A percentile compares a stretch with the other conserved stretches of the same genome.
These are phyloP conservation scores for Macrocentrus cingulum DNA, from an alignment of 1,140 invertebrate genomes.

Conservation along the genomic window DNA sequence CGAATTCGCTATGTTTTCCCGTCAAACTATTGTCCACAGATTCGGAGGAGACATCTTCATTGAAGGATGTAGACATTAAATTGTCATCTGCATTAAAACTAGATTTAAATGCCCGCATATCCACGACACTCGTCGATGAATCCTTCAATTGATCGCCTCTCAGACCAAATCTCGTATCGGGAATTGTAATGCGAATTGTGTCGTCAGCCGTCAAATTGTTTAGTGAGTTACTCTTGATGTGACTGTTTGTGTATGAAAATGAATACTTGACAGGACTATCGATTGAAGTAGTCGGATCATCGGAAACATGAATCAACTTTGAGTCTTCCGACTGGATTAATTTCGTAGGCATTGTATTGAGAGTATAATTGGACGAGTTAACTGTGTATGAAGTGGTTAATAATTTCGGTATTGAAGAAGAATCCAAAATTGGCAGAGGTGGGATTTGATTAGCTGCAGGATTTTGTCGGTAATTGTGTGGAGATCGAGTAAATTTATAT, in stretches of 20 bases:
- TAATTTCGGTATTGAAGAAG: slow-evolving; percentile 27
- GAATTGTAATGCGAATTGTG: slow-evolving; percentile 28
- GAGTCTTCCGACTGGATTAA: background rate
- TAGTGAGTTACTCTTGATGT: slow-evolving; percentile 50
- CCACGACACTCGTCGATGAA: slow-evolving; percentile 2
- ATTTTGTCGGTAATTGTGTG: slow-evolving; percentile 47
- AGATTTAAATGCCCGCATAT: slow-evolving; percentile 21
- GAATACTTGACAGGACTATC: slow-evolving; percentile 31
- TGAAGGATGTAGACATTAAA: slow-evolving; percentile 51
- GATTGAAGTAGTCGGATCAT: background rate
- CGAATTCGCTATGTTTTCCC: slow-evolving; percentile 24
- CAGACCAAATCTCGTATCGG: background rate
- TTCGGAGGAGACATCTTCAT: slow-evolving; percentile 34
- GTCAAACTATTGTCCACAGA: slow-evolving; percentile 12
- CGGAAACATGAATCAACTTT: background rate
- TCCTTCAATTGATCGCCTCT: background rate
- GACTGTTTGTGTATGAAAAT: slow-evolving; percentile 35
- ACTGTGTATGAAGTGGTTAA: background rate
- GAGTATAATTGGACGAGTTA: background rate
- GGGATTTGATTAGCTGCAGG: slow-evolving; percentile 45
- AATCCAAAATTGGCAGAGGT: slow-evolving; percentile 42
- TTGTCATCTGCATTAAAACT: slow-evolving; percentile 45
- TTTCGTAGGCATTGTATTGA: background rate
- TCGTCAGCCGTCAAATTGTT: slow-evolving; percentile 33
- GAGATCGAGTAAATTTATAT: slow-evolving; percentile 36